Base-by-base conservation (phyloP, 92 coral and sea anemone species). In the Muricea muricata region DNA sequence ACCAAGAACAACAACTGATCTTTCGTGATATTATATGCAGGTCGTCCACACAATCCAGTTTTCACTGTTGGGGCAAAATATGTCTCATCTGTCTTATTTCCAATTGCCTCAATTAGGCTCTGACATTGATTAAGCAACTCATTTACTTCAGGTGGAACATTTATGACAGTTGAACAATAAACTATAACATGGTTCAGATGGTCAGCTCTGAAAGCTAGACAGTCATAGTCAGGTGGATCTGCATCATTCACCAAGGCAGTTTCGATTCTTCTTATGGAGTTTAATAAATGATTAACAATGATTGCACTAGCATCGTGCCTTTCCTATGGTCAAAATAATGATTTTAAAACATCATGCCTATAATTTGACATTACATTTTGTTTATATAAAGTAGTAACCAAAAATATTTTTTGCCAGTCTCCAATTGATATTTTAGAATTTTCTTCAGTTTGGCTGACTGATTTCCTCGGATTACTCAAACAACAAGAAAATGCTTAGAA, bases 1-100 rank as follows among this genome's bases (percentile, higher is more conserved):
- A 68, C 75, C 75, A 68, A 68, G 45, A 68, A 31, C 41, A 30
- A 34, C 41, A 68, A 21, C 46, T 68, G 75, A 3, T 68, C 75
- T 31, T 68, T 68, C 5, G 50, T 68, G 48, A 68, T 40, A 5
- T 10, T 21, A 35, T 68, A 68, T 31, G 75, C 47, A 11, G 75
- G 75, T n/a, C 25, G 75, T 33, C 75, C 75, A 68, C 11, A 48
- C 75, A 31, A 9, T 11, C 47, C 75, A 30, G 75, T 40, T 33
- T 68, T 68, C 68, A 60, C 32, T 6, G 34, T 29, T 60, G 68
- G 68, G 26, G 68, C 68, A 24, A 60, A 25, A 28, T 60, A 60
- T 2, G 1, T 11, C 7, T 29, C 32, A 23, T 60, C 8, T 29
- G 10, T 20, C 18, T 34, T 34, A 60, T 24, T 60, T 3, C 8